Base-by-base conservation (phyloP, 2,113 vertebrate species). In the Chamaetylas fuelleborni region DNA sequence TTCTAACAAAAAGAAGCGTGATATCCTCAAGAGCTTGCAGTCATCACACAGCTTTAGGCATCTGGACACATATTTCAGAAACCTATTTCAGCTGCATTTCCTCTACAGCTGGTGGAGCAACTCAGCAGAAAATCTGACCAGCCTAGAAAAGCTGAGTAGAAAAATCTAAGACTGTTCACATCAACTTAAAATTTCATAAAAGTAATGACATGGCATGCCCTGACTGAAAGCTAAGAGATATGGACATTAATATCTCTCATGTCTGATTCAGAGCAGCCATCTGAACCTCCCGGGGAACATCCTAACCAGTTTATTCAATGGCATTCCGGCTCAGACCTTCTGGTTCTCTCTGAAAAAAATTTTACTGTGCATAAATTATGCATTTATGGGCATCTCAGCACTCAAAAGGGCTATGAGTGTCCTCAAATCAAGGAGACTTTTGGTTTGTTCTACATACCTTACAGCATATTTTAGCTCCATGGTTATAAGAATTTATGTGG, bases 311-410 rank as follows among this genome's bases (percentile, higher is more conserved):
- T 58, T 62, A 22, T 45, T 77, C 6, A 1, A 50, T 14, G 20
- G 54, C 33, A 70, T 86, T 86, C 79, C 54, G 54, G 29, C 33
- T 76, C 58, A 61, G 42, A 73, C 58, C 66, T 94, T 51, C 67
- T 57, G 50, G n/a, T 82, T 80, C 29, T 81, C 34, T 85, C 36
- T 53, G 36, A 8, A 72, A 43, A 94, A 69, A 1, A 3, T 57
- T 91, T 76, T 36, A 76, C 10, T 92, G 79, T 82, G 19, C 45
- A 80, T 80, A 88, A 88, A 90, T 71, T 57, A 36, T n/a, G 53
- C n/a, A 69, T 36, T 81, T 62, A 56, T 8, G 19, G 43, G 20
- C 4, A 5, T 28, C 6, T 48, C 57, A 80, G 62, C 6, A 7
- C 26, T 94, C 36, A 60, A 62, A 95, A 56, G n/a, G 28, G 24